Evolutionary conservation across 2,113 vertebrate species (phyloP).

Genomic region (Channa argus): DNA sequence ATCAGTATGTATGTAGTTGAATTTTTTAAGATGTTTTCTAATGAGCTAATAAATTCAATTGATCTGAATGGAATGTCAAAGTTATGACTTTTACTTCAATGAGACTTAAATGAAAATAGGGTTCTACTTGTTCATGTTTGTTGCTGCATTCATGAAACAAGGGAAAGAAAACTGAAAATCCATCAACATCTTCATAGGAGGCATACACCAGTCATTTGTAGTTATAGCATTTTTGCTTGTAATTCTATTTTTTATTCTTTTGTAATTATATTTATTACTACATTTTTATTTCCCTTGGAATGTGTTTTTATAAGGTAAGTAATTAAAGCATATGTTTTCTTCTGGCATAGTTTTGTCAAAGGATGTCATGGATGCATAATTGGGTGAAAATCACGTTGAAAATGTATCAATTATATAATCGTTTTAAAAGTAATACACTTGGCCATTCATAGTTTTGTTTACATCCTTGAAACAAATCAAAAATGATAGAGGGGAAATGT

Average conservation of each 20-base stretch:
- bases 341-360: too few species aligned
- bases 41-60: constrained; percentile 50
- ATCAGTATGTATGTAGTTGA: constrained; percentile 21
- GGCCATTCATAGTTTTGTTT: neutral
- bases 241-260: too few species aligned
- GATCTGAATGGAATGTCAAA: constrained; percentile 20
- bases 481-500: too few species aligned
- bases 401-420: too few species aligned
- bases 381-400: too few species aligned
- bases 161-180: neutral
- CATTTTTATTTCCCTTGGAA: too few species aligned
- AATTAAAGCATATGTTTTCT: too few species aligned
- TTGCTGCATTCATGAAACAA: neutral
- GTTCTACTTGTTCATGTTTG: too few species aligned
- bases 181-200: neutral
- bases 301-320: too few species aligned
- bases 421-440: neutral
- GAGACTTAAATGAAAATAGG: neutral
- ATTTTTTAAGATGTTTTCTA: constrained; percentile 32
- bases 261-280: too few species aligned
- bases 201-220: neutral
- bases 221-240: neutral
- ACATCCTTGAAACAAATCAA: neutral
- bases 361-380: too few species aligned
- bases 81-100: constrained; percentile 16